Percentiles rank a stretch among this genome's conserved stretches.
Evolutionary conservation across 2,113 vertebrate species (phyloP).

Genomic region (mouse (Mus musculus)): GRCm39 chr6:124674001-124674500

Average conservation of each 20-base stretch:
- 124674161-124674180: not conserved
- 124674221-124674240: not conserved
- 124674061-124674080: not conserved
- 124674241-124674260: not conserved
- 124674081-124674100: not conserved
- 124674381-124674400: not conserved
- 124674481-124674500: not conserved
- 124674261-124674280: not conserved
- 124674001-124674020: not conserved
- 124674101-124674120: not conserved
- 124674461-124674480: not conserved
- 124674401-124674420: constrained; percentile 5
- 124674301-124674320: not conserved
- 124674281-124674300: not conserved
- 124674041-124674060: not conserved
- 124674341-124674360: not conserved
- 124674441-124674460: not conserved
- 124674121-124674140: not conserved
- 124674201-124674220: not conserved
- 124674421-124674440: constrained; percentile 1
- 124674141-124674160: not conserved
- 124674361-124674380: not conserved
- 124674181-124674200: not conserved
- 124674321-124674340: not conserved
- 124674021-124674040: not conserved